Conservation (phyloP, 1,140 invertebrate species). For the Matsumurasca onukii region DNA sequence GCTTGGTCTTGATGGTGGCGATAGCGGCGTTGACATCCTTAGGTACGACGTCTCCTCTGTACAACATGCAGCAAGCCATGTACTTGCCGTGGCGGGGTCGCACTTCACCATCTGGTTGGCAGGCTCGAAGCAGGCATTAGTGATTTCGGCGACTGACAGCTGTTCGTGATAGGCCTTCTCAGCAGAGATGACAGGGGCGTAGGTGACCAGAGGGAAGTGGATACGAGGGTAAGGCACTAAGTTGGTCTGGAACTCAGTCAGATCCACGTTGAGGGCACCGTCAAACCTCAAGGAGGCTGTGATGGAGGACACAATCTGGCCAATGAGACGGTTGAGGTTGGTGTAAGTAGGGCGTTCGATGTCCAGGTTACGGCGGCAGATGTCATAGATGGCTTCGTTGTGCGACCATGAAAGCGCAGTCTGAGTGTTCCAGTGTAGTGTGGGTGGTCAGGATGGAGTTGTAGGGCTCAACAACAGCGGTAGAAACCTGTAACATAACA, state of each 20-base stretch:
- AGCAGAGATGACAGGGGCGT: conserved; percentile 62
- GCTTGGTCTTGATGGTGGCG: conserved; percentile 67
- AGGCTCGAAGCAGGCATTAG: conserved; percentile 69
- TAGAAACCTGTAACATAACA: conserved; percentile 54
- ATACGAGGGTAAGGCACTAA: conserved; percentile 84
- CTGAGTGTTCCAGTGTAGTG: conserved; percentile 68
- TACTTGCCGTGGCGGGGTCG: conserved; percentile 76
- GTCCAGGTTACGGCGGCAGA: conserved; percentile 62
- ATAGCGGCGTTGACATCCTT: conserved; percentile 76
- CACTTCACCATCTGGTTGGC: conserved; percentile 83
- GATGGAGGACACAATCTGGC: conserved; percentile 63
- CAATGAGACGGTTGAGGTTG: conserved; percentile 62
- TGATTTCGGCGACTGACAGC: conserved; percentile 63
- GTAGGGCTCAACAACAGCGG: conserved; percentile 72
- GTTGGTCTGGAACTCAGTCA: conserved; percentile 89
- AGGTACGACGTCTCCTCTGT: conserved; percentile 66
- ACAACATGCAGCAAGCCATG: conserved; percentile 87
- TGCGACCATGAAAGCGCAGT: conserved; percentile 71
- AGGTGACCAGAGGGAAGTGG: conserved; percentile 69
- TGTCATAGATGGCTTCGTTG: conserved; percentile 72
- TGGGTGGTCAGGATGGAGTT: conserved; percentile 79
- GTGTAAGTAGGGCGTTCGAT: conserved; percentile 66
- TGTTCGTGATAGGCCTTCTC: conserved; percentile 66
- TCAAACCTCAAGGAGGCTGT: conserved; percentile 73
- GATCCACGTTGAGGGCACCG: conserved; percentile 84